Evolutionary conservation across 1,140 invertebrate genomes (phyloP).

Genomic region (Leptopilina clavipes): DNA sequence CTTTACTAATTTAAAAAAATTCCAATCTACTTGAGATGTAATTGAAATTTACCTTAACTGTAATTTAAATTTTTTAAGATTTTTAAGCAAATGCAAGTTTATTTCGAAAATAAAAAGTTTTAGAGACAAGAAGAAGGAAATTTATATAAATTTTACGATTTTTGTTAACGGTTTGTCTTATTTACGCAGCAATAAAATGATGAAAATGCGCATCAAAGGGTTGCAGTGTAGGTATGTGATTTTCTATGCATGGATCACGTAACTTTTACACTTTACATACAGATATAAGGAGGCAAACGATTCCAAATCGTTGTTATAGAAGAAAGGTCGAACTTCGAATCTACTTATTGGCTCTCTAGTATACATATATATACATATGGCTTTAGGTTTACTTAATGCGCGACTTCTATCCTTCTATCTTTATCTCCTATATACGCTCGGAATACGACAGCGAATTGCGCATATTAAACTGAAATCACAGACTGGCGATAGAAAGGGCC

Average conservation of each 20-base stretch:
- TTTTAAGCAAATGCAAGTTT: no score
- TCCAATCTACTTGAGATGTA: no score
- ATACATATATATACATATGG: neutral
- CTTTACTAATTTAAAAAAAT: no score
- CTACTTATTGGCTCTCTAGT: neutral
- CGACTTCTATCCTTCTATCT: neutral
- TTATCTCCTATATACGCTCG: slow-evolving; percentile 10
- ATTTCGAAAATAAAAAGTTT: no score
- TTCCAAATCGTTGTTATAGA: neutral
- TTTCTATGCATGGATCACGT: slow-evolving; percentile 9
- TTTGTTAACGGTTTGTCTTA: neutral
- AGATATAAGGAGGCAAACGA: neutral
- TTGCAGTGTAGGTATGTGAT: neutral
- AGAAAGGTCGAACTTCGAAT: slow-evolving; percentile 14
- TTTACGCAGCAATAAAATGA: neutral
- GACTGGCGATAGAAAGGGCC: slow-evolving; percentile 26
- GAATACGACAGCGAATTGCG: slow-evolving; percentile 27
- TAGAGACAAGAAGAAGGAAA: no score
- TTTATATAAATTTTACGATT: no score
- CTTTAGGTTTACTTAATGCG: slow-evolving; percentile 1
- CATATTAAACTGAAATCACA: slow-evolving; percentile 34
- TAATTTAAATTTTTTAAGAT: no score
- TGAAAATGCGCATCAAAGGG: neutral
- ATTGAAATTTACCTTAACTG: no score
- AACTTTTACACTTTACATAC: neutral